Percentiles rank a stretch among this genome's conserved stretches.
phyloP scores from a whole-genome alignment of 2,888 invertebrate species.

The Hartigia nigra region DNA sequence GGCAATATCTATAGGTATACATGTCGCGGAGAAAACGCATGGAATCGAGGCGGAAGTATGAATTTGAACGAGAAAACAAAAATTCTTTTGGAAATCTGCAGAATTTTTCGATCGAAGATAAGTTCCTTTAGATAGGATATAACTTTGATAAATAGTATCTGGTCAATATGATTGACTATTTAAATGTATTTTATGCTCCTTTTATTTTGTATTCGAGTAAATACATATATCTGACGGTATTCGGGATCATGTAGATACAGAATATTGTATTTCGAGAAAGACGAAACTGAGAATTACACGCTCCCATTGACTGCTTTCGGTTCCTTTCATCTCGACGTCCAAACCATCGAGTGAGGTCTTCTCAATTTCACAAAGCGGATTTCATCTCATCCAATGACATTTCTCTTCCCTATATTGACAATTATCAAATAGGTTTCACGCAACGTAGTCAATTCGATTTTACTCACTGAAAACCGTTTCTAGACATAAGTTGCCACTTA shows the following conservation, averaged over 20 bases:
- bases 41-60: slow-evolving; percentile 29
- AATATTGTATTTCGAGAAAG: slow-evolving; percentile 34
- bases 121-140: slow-evolving; percentile 9
- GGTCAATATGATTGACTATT: no score
- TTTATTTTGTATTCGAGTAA: no score
- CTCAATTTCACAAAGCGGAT: neutral
- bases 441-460: neutral
- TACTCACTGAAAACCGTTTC: neutral
- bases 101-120: slow-evolving; percentile 40
- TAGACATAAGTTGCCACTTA: slow-evolving; percentile 38
- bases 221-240: no score
- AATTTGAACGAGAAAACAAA: slow-evolving; percentile 27
- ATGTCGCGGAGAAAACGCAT: neutral
- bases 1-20: neutral
- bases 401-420: neutral
- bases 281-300: slow-evolving; percentile 64
- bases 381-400: neutral
- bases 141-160: no score
- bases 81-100: slow-evolving; percentile 16
- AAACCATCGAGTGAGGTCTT: neutral
- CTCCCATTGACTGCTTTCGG: slow-evolving; percentile 57
- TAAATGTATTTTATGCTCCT: no score
- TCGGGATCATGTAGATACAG: no score
- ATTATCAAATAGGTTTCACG: neutral
- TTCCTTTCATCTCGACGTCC: neutral